Conservation (phyloP, 2,888 invertebrate genomes). For the Prosapia bicincta region DNA sequence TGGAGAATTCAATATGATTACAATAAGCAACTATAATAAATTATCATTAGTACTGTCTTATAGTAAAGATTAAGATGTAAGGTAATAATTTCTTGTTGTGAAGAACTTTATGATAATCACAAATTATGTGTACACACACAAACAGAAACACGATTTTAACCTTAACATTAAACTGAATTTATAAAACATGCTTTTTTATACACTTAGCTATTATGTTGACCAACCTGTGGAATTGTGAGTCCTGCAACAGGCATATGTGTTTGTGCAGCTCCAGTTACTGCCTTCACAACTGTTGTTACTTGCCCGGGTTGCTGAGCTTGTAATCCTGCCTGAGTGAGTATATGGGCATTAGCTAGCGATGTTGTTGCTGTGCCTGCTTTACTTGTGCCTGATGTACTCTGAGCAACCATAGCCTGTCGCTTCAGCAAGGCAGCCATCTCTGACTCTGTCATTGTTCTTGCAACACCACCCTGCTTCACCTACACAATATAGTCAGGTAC, state of each 20-base stretch:
- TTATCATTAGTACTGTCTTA: too few relatives aligned
- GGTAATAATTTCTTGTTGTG: too few relatives aligned
- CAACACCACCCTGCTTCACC: conserved; percentile 34
- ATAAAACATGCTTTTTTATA: too few relatives aligned
- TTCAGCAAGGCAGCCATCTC: conserved; percentile 59
- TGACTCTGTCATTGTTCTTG: conserved; percentile 52
- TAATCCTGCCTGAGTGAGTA: conserved; percentile 56
- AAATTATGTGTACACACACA: too few relatives aligned
- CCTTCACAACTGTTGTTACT: conserved; percentile 62
- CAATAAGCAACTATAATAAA: too few relatives aligned
- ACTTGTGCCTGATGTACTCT: conserved; percentile 43
- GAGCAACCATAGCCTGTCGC: conserved; percentile 46
- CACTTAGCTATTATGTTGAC: too few relatives aligned
- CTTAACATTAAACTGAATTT: too few relatives aligned
- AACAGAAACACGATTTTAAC: too few relatives aligned
- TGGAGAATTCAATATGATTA: too few relatives aligned
- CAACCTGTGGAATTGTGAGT: conserved; percentile 49
- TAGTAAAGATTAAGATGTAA: too few relatives aligned
- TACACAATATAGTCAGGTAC: too few relatives aligned
- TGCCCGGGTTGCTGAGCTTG: conserved; percentile 46
- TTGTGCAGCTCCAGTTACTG: conserved; percentile 47
- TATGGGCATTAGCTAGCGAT: conserved; percentile 47
- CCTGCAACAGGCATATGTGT: conserved; percentile 48
- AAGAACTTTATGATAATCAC: too few relatives aligned
- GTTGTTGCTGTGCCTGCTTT: conserved; percentile 45